Evolutionary conservation across 1,140 invertebrate genomes (phyloP).

Genomic region (Drosophila nikananu): DNA sequence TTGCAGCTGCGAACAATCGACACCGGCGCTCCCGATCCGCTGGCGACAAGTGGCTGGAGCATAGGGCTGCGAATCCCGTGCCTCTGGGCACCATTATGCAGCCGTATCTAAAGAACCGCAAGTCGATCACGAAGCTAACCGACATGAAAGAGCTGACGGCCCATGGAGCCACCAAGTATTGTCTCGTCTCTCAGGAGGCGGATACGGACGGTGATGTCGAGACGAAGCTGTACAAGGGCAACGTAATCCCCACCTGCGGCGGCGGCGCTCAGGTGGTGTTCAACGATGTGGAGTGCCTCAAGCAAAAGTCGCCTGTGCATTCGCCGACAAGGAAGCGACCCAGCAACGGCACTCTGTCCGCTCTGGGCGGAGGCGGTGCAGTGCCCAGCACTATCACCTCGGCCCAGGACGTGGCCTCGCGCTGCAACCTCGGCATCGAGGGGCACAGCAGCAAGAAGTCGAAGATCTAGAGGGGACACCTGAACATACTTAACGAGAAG

Average conservation of each 20-base stretch:
- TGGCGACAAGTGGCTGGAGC: conserved; percentile 95
- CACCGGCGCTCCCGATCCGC: conserved; percentile 92
- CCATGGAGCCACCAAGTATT: conserved; percentile 94
- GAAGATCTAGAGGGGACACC: conserved; percentile 58
- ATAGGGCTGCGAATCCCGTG: conserved; percentile 91
- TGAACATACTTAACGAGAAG: conserved; percentile 6
- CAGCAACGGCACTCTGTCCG: conserved; percentile 69
- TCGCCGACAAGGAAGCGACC: conserved; percentile 80
- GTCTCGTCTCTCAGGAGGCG: conserved; percentile 95
- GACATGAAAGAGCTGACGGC: conserved; percentile 90
- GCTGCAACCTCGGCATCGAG: conserved; percentile 82
- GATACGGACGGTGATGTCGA: conserved; percentile 96
- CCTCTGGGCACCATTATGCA: conserved; percentile 95
- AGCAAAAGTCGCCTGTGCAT: conserved; percentile 91
- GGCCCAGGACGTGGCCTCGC: conserved; percentile 68
- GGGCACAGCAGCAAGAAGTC: conserved; percentile 82
- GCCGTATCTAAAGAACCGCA: conserved; percentile 92
- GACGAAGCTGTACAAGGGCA: conserved; percentile 97
- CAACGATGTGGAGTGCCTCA: conserved; percentile 96
- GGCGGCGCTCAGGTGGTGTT: conserved; percentile 98
- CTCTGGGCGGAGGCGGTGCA: conserved; percentile 41
- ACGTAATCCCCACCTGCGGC: conserved; percentile 95
- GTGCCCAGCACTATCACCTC: conserved; percentile 65
- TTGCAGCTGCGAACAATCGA: conserved; percentile 89
- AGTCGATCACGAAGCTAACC: conserved; percentile 93